Conservation (phyloP, 2,888 invertebrate species). For the Tribolium freemani region DNA sequence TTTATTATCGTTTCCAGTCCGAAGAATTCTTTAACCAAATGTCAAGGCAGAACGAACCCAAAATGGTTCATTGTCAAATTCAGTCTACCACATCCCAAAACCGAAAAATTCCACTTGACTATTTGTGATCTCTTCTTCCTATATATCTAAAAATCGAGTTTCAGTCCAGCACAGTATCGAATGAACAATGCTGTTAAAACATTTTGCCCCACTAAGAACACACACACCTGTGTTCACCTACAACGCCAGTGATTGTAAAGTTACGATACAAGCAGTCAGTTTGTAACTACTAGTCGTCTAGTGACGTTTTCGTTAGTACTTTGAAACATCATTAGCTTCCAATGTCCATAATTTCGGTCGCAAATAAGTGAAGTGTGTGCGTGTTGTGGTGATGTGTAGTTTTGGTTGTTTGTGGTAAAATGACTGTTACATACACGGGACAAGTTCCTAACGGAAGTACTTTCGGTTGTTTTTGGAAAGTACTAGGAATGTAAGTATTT, state of each 20-base stretch:
- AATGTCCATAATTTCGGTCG: not conserved
- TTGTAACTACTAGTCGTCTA: conserved; percentile 15
- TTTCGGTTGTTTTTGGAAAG: conserved; percentile 93
- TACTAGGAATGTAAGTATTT: conserved; percentile 61
- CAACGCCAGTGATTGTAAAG: conserved; percentile 43
- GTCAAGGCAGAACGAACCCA: not conserved
- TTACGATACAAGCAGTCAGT: conserved; percentile 32
- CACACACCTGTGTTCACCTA: conserved; percentile 53
- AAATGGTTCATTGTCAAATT: not conserved
- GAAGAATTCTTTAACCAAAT: not conserved
- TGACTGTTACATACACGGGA: conserved; percentile 92
- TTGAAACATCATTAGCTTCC: not conserved
- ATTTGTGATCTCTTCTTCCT: not conserved
- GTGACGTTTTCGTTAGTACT: conserved; percentile 14
- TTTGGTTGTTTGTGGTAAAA: conserved; percentile 60
- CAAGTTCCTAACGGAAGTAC: conserved; percentile 93
- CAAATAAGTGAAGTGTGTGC: conserved; percentile 30
- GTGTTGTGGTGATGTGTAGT: conserved; percentile 6
- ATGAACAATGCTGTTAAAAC: conserved; percentile 26
- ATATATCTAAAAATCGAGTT: not conserved
- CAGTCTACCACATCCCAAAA: not conserved
- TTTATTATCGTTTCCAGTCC: not conserved
- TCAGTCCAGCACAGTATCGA: not conserved
- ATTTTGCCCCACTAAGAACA: conserved; percentile 50
- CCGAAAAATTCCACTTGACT: not conserved